Evolutionary conservation across 1,140 invertebrate genomes (phyloP).

Genomic region (Mercenaria mercenaria): DNA sequence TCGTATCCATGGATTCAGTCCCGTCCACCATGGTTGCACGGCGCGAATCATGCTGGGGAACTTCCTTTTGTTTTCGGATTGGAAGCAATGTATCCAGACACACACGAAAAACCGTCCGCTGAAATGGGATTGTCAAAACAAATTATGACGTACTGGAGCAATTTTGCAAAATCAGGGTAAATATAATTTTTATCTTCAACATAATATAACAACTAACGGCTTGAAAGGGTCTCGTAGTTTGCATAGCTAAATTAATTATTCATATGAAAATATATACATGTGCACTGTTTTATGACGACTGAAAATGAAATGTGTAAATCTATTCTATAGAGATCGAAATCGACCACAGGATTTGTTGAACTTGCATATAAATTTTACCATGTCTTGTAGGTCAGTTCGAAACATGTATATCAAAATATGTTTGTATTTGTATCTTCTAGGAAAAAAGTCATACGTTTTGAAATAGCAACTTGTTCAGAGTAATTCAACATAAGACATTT

Average conservation of each 20-base stretch:
- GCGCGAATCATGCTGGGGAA: slow-evolving; percentile 72
- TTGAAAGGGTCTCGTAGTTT: too few species aligned
- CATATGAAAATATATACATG: not conserved
- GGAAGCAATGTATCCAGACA: slow-evolving; percentile 42
- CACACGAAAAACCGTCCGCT: slow-evolving; percentile 87
- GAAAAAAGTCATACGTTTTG: too few species aligned
- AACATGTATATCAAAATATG: too few species aligned
- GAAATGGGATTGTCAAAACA: slow-evolving; percentile 95
- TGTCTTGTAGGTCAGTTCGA: too few species aligned
- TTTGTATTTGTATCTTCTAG: too few species aligned
- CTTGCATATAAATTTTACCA: too few species aligned
- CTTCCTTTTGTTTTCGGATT: slow-evolving; percentile 72
- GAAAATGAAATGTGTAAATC: not conserved
- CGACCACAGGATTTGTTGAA: not conserved
- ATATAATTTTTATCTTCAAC: slow-evolving; percentile 79
- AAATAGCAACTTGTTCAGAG: too few species aligned
- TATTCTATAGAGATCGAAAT: not conserved
- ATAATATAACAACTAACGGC: not conserved
- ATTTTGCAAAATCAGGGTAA: slow-evolving; percentile 98
- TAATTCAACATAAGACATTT: too few species aligned
- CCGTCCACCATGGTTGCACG: slow-evolving; percentile 66
- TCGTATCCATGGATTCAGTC: slow-evolving; percentile 3
- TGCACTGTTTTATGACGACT: not conserved
- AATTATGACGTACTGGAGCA: slow-evolving; percentile 96
- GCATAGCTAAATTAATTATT: too few species aligned